These are phyloP conservation scores for Tyria jacobaeae DNA, from an alignment of 2,888 invertebrate species.

Conservation along the genomic window DNA sequence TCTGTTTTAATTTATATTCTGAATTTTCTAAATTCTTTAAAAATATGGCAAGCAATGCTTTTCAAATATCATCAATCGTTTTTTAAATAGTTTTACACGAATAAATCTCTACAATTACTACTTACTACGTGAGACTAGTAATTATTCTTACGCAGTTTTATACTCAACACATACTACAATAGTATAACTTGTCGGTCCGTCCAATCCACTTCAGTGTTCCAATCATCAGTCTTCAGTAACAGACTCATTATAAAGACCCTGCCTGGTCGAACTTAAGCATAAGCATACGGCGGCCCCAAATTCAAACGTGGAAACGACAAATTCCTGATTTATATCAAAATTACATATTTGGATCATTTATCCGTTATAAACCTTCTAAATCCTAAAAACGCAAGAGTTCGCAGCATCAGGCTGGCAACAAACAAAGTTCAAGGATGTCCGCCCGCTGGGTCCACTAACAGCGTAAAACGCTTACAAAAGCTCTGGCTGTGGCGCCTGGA, in stretches of 20 bases:
- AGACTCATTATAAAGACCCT: no score
- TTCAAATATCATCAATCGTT: background rate
- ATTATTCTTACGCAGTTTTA: no score
- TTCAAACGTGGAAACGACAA: background rate
- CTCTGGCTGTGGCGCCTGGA: background rate
- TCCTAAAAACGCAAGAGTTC: background rate
- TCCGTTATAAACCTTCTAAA: background rate
- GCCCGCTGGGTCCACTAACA: background rate
- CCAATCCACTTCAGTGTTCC: no score
- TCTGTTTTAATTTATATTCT: background rate
- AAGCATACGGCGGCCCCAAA: background rate
- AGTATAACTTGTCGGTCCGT: no score
- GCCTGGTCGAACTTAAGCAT: background rate
- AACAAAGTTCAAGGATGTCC: background rate
- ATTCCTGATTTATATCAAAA: background rate
- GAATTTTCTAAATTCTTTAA: background rate
- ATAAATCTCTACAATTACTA: no score
- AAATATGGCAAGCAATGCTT: background rate
- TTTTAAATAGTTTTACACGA: background rate
- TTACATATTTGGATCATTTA: background rate
- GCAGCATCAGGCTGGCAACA: background rate
- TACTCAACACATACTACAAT: no score
- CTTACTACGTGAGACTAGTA: no score
- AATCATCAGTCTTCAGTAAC: no score
- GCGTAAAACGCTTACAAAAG: background rate